Evolutionary conservation across 2,888 invertebrate species (phyloP).

Genomic region (Hypselothyrea guttata): DNA sequence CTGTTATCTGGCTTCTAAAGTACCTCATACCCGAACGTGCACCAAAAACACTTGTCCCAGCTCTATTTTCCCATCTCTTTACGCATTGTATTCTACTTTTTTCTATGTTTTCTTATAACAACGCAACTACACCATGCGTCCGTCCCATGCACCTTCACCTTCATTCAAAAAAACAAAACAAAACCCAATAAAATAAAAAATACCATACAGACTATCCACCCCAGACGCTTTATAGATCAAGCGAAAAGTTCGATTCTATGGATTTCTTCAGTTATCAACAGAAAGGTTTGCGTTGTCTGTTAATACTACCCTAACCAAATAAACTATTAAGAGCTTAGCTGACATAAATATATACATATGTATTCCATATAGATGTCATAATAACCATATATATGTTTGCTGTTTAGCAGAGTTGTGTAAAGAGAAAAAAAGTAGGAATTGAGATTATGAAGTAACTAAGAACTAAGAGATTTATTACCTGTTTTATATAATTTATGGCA

Average conservation of each 20-base stretch:
- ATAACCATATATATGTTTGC: conserved; percentile 8
- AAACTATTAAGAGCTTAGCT: conserved; percentile 12
- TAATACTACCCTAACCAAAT: conserved; percentile 44
- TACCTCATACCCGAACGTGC: conserved; percentile 20
- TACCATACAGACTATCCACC: conserved; percentile 80
- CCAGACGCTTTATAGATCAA: conserved; percentile 86
- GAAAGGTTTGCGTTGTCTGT: conserved; percentile 81
- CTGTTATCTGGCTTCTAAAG: conserved; percentile 9
- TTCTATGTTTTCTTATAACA: conserved; percentile 12
- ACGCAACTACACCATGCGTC: conserved; percentile 46
- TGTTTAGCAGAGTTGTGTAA: conserved; percentile 17
- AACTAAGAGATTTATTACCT: no score
- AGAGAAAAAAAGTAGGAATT: conserved; percentile 8
- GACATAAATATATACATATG: conserved; percentile 12
- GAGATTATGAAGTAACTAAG: no score
- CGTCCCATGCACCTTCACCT: conserved; percentile 48
- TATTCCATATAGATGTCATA: conserved; percentile 11
- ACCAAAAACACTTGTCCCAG: background rate
- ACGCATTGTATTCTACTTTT: conserved; percentile 17
- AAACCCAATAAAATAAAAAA: conserved; percentile 11
- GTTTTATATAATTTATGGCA: no score
- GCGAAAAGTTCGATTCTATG: conserved; percentile 86
- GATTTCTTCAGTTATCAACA: conserved; percentile 83
- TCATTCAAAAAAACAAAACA: conserved; percentile 14
- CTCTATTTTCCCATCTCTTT: conserved; percentile 12